Evolutionary conservation across 2,113 vertebrate species (phyloP).

Genomic region (Pterocles gutturalis): DNA sequence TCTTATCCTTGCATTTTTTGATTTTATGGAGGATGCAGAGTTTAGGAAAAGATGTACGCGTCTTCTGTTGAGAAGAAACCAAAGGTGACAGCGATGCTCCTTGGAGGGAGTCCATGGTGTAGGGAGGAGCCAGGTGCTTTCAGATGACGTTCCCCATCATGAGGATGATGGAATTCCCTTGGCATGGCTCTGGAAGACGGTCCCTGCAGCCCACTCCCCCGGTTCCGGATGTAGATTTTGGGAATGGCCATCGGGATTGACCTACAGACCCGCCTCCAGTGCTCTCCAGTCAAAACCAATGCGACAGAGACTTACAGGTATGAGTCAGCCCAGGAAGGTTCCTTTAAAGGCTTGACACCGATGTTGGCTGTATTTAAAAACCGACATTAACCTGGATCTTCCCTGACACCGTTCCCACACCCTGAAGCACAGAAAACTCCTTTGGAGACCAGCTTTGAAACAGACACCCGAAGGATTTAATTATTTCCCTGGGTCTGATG

Average conservation of each 20-base stretch:
- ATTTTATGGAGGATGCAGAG: not conserved
- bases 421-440: not conserved
- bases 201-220: not conserved
- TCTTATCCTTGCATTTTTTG: not conserved
- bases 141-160: not conserved
- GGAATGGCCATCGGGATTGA: too few species aligned
- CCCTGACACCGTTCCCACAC: not conserved
- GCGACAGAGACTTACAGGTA: accelerated
- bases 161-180: not conserved
- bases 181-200: not conserved
- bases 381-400: not conserved
- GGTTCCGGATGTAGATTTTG: not conserved
- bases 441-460: not conserved
- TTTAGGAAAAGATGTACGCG: not conserved
- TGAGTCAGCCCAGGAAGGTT: not conserved
- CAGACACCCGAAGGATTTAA: not conserved
- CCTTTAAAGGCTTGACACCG: not conserved
- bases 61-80: not conserved
- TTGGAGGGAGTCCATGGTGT: not conserved
- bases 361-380: not conserved
- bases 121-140: not conserved
- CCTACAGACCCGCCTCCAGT: not conserved
- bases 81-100: not conserved
- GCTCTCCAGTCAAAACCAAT: not conserved
- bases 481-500: not conserved